A percentile compares a stretch with the other conserved stretches of the same genome.
Evolutionary conservation across 2,797 vertebrate species (phyloP).

Genomic region (Chlorospingus semifuscus): DNA sequence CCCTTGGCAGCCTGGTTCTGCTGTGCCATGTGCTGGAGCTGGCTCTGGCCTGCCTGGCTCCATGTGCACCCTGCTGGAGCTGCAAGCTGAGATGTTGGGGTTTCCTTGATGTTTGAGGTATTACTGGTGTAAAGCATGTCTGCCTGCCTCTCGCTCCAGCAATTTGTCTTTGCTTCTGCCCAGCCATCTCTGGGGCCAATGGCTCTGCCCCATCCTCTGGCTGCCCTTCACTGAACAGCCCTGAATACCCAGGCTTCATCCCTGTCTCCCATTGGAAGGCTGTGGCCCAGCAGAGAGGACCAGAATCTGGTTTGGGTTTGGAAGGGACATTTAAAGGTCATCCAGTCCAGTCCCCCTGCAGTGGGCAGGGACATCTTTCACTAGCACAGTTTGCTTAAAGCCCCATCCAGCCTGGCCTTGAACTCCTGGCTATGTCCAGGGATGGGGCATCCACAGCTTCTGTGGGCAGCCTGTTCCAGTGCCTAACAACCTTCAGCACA

Average conservation of each 20-base stretch:
- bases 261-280: not conserved
- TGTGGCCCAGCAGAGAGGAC: not conserved
- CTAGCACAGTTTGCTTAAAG: not conserved
- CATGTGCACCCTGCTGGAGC: not conserved
- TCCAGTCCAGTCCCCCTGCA: not conserved
- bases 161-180: not conserved
- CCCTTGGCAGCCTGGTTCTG: not conserved
- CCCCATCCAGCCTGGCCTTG: not conserved
- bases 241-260: not conserved
- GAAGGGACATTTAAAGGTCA: not conserved
- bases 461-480: not conserved
- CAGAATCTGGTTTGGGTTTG: not conserved
- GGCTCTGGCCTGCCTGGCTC: rapidly evolving
- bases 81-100: not conserved
- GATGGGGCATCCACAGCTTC: not conserved
- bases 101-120: not conserved
- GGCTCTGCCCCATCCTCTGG: not conserved
- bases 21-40: not conserved
- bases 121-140: not conserved
- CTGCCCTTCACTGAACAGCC: rapidly evolving
- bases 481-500: not conserved
- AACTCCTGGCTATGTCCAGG: not conserved
- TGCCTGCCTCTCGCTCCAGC: not conserved
- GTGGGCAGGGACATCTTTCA: not conserved
- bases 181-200: rapidly evolving